These are phyloP conservation scores for Drosophila lowei DNA, from an alignment of 1,140 invertebrate genomes.

Conservation along the genomic window DNA sequence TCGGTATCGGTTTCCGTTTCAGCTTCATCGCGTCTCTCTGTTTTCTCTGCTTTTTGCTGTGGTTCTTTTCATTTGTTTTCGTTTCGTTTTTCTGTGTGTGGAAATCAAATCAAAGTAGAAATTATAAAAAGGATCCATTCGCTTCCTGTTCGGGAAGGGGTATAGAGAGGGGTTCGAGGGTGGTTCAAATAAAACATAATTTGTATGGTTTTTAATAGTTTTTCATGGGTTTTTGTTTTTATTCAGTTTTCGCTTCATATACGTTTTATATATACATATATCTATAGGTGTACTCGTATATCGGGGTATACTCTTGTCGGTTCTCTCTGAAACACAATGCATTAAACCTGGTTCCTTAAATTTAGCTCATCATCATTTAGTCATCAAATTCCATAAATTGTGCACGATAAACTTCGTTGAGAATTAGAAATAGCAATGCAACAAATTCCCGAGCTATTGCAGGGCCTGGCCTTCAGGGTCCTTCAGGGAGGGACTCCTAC, in stretches of 20 bases:
- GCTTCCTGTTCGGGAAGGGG: too few relatives aligned
- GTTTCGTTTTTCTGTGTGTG: conserved; percentile 18
- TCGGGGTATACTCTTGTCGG: conserved; percentile 31
- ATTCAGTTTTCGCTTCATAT: conserved; percentile 52
- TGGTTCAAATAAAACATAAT: conserved; percentile 66
- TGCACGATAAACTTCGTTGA: conserved; percentile 72
- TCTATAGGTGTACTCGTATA: conserved; percentile 36
- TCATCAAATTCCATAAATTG: conserved; percentile 52
- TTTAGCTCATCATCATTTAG: conserved; percentile 22
- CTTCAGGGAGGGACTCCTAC: background rate
- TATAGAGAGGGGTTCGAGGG: background rate
- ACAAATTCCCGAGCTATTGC: conserved; percentile 26
- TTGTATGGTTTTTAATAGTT: conserved; percentile 56
- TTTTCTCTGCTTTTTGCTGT: conserved; percentile 9
- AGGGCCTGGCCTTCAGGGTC: background rate
- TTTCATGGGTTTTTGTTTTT: conserved; percentile 49
- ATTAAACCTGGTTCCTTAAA: conserved; percentile 44
- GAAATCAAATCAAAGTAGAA: conserved; percentile 10
- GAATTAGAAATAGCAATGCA: background rate
- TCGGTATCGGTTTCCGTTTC: conserved; percentile 30
- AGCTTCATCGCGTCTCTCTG: conserved; percentile 19
- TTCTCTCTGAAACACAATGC: conserved; percentile 52
- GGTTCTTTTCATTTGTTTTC: too few relatives aligned
- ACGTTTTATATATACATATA: conserved; percentile 36
- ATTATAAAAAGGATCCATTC: background rate